Evolutionary conservation across 1,140 invertebrate genomes (phyloP), one percentile per base, ranked within the genome.

Genomic region (Ptiloglossa arizonensis): DNA sequence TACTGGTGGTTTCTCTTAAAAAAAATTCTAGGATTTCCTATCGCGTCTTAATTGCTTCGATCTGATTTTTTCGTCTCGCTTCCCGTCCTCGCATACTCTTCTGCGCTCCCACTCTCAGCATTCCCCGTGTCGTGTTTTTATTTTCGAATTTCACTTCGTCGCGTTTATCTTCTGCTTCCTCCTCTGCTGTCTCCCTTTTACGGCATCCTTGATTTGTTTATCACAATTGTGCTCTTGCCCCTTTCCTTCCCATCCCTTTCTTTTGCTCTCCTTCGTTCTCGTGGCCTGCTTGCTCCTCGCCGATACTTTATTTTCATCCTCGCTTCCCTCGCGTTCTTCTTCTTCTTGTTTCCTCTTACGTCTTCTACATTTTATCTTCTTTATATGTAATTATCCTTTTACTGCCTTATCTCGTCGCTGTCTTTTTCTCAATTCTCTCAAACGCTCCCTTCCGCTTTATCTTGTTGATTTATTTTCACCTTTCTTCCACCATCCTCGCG

Each of bases 381-480:
- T 57, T 44, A 38, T 22, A 69, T 57, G 29, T 35, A 67, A 67
- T 67, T 67, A 67, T 41, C 67, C 19, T 56, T 15, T 57, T 57
- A 54, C 2, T 11, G 4, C 24, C 48, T 54, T 54, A 35, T 68
- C 67, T 13, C 6, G 3, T 13, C 19, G 17, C 35, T 44, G 6
- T 69, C 22, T 24, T 52, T 57, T 32, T 15, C n/a, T n/a, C n/a
- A n/a, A n/a, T n/a, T n/a, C 11, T 17, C 17, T n/a, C 29, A 27
- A 38, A 8, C 4, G 17, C 17, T 19, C 66, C 27, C 19, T 41
- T 54, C 50, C 50, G 48, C 13, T 54, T 69, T 56, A 38, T n/a
- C 35, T n/a, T 8, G 8, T 1, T 15, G 9, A 29, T n/a, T n/a
- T 29, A 1, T 27, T 38, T 9, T 1, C 19, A 13, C 38, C 35